Percentiles rank a stretch among this genome's conserved stretches.
Conservation (phyloP, 2,797 vertebrate genomes). For the Setipinna tenuifilis region DNA sequence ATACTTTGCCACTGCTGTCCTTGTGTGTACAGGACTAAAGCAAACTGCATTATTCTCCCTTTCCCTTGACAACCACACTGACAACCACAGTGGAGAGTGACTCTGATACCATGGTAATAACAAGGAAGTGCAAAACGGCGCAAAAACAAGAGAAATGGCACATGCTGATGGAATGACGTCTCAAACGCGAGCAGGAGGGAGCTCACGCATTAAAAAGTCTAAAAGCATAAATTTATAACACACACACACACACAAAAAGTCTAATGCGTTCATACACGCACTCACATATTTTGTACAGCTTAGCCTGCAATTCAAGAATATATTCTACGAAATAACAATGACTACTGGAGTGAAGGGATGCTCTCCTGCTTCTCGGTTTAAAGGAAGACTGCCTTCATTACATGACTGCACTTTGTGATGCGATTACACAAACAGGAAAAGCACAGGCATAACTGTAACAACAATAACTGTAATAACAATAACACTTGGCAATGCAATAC, state of each 20-base stretch:
- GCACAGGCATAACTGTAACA: not conserved
- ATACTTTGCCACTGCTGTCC: not conserved
- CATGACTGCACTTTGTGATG: not conserved
- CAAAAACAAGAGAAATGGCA: not conserved
- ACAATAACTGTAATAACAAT: no score
- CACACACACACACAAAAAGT: not conserved
- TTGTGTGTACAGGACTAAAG: not conserved
- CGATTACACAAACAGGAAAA: not conserved
- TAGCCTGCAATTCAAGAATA: not conserved
- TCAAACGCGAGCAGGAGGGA: not conserved
- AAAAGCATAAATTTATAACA: not conserved
- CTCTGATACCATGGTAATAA: constrained; percentile 14
- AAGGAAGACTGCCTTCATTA: not conserved
- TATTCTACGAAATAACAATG: not conserved
- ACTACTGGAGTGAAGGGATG: not conserved
- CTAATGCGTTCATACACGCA: not conserved
- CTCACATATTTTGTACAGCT: not conserved
- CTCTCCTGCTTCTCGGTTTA: not conserved
- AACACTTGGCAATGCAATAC: not conserved
- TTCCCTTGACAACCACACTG: constrained; percentile 1
- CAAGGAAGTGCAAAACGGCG: not conserved
- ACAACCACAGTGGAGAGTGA: not conserved
- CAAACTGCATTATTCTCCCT: not conserved
- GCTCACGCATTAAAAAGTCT: not conserved
- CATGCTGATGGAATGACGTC: not conserved